A percentile compares a stretch with the other conserved stretches of the same genome.
phyloP scores from a whole-genome alignment of 2,113 vertebrate species.

The Proteles cristata region DNA sequence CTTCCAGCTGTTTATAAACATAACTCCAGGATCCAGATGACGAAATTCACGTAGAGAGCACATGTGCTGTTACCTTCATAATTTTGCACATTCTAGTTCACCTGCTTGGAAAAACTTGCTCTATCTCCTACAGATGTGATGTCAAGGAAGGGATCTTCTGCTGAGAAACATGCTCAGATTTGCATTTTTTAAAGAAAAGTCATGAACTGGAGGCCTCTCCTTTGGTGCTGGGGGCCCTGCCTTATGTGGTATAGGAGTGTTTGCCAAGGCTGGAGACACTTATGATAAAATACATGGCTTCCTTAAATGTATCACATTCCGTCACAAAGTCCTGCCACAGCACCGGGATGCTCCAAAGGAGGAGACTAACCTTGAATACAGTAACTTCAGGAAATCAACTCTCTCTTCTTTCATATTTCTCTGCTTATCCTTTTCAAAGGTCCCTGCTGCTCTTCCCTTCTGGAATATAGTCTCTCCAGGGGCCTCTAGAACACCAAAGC shows the following conservation, averaged over 20 bases:
- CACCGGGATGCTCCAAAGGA: neutral
- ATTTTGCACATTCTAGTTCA: neutral
- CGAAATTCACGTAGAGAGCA: neutral
- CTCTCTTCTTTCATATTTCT: neutral
- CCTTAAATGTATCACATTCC: neutral
- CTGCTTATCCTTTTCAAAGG: neutral
- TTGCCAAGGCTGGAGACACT: neutral
- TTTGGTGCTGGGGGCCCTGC: neutral
- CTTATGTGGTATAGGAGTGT: neutral
- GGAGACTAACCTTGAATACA: neutral
- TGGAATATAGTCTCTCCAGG: neutral
- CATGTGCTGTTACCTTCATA: neutral
- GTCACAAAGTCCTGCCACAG: neutral
- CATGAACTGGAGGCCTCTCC: neutral
- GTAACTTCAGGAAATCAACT: neutral
- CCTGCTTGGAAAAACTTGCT: neutral
- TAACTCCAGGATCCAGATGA: neutral
- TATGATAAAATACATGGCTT: neutral
- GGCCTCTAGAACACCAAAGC: neutral
- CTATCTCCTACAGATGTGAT: neutral
- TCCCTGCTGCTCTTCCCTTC: neutral
- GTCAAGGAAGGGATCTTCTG: neutral
- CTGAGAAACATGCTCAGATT: neutral
- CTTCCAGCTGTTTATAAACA: neutral
- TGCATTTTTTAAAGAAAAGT: slow-evolving; percentile 33